Evolutionary conservation across 1,140 invertebrate species (phyloP), one percentile per base, ranked within the genome.

Genomic region (Eumaeus atala): DNA sequence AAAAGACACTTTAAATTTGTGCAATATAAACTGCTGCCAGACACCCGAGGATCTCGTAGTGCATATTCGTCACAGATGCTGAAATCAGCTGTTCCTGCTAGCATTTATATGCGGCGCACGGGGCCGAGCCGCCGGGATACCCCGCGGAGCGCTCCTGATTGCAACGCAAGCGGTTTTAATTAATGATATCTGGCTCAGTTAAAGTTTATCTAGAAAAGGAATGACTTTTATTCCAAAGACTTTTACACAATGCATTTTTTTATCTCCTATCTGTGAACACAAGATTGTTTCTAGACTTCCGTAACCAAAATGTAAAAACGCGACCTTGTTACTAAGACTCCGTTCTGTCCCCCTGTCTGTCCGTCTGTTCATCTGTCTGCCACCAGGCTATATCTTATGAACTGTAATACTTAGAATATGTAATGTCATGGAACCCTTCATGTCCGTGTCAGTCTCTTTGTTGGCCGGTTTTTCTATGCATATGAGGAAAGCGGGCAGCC

Each of bases 81-180:
- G 54, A 61, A 59, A 56, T 58, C 59, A 54, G 48, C 59, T 54
- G 36, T 49, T 54, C 48, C 49, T 52, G 42, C 52, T 48, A 53
- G 37, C 57, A 63, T 63, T 63, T 52, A 53, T 56, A 63, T 63
- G 61, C 61, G 36, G 47, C 48, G 52, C 61, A 63, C 47, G 57
- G 59, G 55, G 38, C 18, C 54, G 53, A 52, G 53, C 34, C 50
- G 50, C 53, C 34, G 34, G 36, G 56, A 55, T 53, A 53, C 49
- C 53, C 57, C 28, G 35, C 37, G 49, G 61, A 56, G 37, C 17
- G 51, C 40, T 36, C 18, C 28, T 28, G 51, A 6, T 21, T 53
- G 51, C 54, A 48, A 50, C 49, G 48, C 58, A 28, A 28, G 51
- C 47, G 42, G 53, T 56, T 63, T 62, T 59, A 63, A 59, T 63